These are phyloP conservation scores for Nudaria mundana DNA, from an alignment of 2,888 invertebrate genomes.

Conservation along the genomic window DNA sequence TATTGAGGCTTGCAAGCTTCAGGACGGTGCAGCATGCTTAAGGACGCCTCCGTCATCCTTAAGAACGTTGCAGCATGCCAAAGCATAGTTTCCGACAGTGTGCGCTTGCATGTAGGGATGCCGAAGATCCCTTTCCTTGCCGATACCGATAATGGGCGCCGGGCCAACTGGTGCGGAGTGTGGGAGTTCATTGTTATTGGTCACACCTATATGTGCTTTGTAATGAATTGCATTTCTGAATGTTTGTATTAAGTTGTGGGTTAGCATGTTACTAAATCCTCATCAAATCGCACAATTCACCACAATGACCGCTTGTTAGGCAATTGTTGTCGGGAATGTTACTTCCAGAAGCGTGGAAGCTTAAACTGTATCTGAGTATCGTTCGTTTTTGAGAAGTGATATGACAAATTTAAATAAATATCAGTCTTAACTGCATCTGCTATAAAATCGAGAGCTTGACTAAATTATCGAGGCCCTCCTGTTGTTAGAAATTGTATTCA, in stretches of 20 bases:
- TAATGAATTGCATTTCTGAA: constrained; percentile 5
- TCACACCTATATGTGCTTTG: constrained; percentile 10
- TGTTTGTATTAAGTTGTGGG: not conserved
- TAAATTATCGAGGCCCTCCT: too few species aligned
- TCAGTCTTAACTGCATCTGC: not conserved
- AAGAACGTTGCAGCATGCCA: too few species aligned
- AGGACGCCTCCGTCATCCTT: too few species aligned
- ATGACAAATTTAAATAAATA: not conserved
- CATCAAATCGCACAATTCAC: not conserved
- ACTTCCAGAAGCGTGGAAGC: not conserved
- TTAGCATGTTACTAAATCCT: not conserved
- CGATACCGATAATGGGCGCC: too few species aligned
- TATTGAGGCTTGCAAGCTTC: too few species aligned
- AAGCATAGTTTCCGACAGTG: too few species aligned
- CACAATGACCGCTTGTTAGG: not conserved
- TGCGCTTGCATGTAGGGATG: too few species aligned
- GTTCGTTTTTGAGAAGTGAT: not conserved
- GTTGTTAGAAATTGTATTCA: too few species aligned
- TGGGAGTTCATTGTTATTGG: constrained; percentile 25
- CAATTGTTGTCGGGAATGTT: not conserved
- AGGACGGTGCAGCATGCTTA: too few species aligned
- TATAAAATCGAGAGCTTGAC: not conserved
- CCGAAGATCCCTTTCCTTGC: too few species aligned
- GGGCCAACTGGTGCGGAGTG: too few species aligned
- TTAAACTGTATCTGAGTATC: not conserved